Evolutionary conservation across 1,140 invertebrate genomes (phyloP).

Genomic region (Panagrolaimus sp.): DNA sequence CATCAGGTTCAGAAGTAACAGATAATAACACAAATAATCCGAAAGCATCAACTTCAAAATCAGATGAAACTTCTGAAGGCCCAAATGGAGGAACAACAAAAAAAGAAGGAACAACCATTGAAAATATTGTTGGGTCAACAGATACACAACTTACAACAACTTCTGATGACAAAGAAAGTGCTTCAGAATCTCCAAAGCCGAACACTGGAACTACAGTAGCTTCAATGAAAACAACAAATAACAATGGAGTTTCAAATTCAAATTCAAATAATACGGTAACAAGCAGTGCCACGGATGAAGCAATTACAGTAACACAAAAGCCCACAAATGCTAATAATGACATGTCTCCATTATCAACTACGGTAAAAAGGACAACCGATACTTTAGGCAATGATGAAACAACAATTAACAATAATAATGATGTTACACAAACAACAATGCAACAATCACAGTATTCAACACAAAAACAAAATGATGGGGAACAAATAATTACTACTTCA

Average conservation of each 20-base stretch:
- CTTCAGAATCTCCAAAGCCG: background rate
- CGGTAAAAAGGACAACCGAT: background rate
- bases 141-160: background rate
- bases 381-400: no score
- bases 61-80: background rate
- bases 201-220: background rate
- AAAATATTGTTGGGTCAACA: background rate
- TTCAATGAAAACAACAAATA: background rate
- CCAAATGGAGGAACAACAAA: background rate
- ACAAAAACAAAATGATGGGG: no score
- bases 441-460: no score
- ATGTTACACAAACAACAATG: no score
- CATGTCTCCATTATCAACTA: background rate
- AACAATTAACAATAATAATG: no score
- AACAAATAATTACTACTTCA: no score
- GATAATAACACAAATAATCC: no score
- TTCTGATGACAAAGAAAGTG: no score
- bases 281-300: no score
- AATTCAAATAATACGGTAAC: background rate
- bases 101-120: background rate
- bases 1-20: background rate
- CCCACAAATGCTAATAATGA: background rate
- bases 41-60: no score
- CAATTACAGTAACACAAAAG: background rate
- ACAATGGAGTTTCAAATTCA: background rate